phyloP scores from a whole-genome alignment of 2,797 vertebrate genomes.

The Epinephelus coioides region DNA sequence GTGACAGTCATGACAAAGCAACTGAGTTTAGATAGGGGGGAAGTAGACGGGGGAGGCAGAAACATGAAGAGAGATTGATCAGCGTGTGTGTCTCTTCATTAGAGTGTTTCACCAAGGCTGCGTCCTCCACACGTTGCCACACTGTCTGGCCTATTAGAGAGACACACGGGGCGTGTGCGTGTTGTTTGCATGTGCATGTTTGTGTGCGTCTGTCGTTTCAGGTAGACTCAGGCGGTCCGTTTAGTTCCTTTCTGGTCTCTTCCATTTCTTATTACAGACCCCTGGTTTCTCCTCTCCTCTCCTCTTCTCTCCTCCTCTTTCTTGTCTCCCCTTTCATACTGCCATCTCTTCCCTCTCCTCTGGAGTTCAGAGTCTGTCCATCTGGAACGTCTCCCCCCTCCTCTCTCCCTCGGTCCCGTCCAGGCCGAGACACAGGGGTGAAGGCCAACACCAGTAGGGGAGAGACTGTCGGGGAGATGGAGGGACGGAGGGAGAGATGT shows the following conservation, averaged over 20 bases:
- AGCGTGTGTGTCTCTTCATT: slow-evolving; percentile 83
- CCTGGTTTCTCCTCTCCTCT: slow-evolving; percentile 29
- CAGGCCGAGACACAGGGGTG: slow-evolving; percentile 81
- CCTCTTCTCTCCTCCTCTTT: slow-evolving; percentile 22
- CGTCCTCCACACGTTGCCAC: slow-evolving; percentile 77
- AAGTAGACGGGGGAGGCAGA: slow-evolving; percentile 36
- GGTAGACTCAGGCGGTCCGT: slow-evolving; percentile 69
- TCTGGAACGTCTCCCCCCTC: slow-evolving; percentile 66
- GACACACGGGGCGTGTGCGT: slow-evolving; percentile 59
- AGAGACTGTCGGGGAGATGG: slow-evolving; percentile 64
- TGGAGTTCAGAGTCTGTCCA: slow-evolving; percentile 81
- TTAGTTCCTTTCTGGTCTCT: slow-evolving; percentile 56
- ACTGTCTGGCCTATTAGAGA: slow-evolving; percentile 82
- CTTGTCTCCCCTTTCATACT: slow-evolving; percentile 58
- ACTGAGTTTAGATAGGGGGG: slow-evolving; percentile 41
- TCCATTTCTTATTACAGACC: slow-evolving; percentile 55
- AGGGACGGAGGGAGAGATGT: slow-evolving; percentile 77
- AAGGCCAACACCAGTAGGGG: slow-evolving; percentile 81
- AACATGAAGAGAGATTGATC: slow-evolving; percentile 67
- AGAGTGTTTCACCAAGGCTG: slow-evolving; percentile 77
- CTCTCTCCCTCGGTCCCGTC: slow-evolving; percentile 69
- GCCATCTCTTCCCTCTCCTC: slow-evolving; percentile 68
- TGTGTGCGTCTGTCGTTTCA: slow-evolving; percentile 54
- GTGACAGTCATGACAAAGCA: slow-evolving; percentile 52
- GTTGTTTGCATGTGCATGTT: slow-evolving; percentile 36